These are phyloP conservation scores for Siniperca scherzeri DNA, from an alignment of 2,797 vertebrate genomes.

Conservation along the genomic window DNA sequence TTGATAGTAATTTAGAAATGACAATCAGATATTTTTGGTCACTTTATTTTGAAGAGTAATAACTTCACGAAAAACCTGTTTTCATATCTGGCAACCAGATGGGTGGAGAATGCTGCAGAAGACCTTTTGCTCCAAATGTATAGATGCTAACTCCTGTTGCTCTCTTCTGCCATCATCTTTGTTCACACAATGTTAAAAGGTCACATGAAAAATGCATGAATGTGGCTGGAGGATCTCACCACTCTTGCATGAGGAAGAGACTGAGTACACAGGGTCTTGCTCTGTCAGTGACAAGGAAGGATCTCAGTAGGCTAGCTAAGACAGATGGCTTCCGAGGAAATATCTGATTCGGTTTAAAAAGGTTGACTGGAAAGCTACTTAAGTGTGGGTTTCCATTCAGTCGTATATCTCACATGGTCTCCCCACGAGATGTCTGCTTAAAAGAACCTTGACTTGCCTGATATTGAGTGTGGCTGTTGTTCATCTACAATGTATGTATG, in stretches of 20 bases:
- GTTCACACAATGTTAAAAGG: conserved; percentile 84
- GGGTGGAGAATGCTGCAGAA: conserved; percentile 19
- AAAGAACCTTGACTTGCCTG: neutral
- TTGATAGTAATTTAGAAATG: conserved; percentile 19
- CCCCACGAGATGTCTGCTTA: neutral
- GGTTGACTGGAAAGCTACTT: conserved; percentile 26
- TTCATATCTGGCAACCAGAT: conserved; percentile 23
- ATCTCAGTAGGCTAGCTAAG: conserved; percentile 41
- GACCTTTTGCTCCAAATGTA: conserved; percentile 52
- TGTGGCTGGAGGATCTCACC: conserved; percentile 70
- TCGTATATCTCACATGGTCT: neutral
- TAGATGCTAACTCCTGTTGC: conserved; percentile 69
- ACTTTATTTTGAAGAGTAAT: neutral
- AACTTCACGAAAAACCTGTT: conserved; percentile 9
- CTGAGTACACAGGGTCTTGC: conserved; percentile 48
- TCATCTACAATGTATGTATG: neutral
- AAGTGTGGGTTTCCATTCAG: neutral
- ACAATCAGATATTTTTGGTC: conserved; percentile 6
- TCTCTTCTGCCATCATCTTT: conserved; percentile 78
- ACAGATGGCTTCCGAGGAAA: conserved; percentile 29
- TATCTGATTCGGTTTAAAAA: conserved; percentile 29
- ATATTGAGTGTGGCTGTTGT: neutral
- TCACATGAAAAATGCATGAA: conserved; percentile 87
- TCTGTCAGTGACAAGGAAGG: conserved; percentile 46
- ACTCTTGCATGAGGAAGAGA: conserved; percentile 69